These are phyloP conservation scores for Acanthurus leucopareius DNA, from an alignment of 2,797 vertebrate species.

Conservation along the genomic window DNA sequence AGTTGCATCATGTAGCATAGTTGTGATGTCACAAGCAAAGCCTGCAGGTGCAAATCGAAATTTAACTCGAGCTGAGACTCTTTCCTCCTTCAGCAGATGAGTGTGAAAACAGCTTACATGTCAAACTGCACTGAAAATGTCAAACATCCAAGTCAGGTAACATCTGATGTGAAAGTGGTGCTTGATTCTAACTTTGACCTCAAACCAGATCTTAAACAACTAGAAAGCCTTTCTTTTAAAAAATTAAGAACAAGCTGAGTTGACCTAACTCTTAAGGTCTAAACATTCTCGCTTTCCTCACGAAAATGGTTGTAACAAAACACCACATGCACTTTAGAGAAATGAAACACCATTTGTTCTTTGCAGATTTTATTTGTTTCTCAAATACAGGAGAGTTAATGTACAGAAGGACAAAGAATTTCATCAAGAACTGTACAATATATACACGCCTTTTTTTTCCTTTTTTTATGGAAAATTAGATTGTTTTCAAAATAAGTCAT, in stretches of 20 bases:
- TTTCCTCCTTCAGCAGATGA: neutral
- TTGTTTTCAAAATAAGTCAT: constrained; percentile 91
- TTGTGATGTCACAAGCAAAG: too few relatives aligned
- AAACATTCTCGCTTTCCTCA: neutral
- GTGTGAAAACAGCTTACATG: neutral
- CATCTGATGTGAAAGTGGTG: neutral
- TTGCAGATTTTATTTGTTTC: constrained; percentile 91
- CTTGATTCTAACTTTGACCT: neutral
- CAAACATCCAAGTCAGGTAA: neutral
- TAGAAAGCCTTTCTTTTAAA: neutral
- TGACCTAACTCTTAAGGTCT: too few relatives aligned
- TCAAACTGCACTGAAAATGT: neutral
- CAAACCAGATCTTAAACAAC: neutral
- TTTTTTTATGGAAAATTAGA: constrained; percentile 88
- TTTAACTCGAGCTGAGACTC: neutral
- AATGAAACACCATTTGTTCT: constrained; percentile 75
- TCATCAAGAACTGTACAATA: constrained; percentile 91
- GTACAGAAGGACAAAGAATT: constrained; percentile 89
- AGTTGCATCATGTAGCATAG: too few relatives aligned
- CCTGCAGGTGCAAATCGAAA: too few relatives aligned
- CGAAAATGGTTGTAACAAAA: neutral
- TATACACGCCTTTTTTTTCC: constrained; percentile 85
- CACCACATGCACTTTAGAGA: neutral
- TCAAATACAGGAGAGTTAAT: constrained; percentile 92
- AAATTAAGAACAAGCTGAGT: neutral